These are phyloP conservation scores for Eospalax fontanierii DNA, from an alignment of 2,797 vertebrate genomes.

Conservation along the genomic window DNA sequence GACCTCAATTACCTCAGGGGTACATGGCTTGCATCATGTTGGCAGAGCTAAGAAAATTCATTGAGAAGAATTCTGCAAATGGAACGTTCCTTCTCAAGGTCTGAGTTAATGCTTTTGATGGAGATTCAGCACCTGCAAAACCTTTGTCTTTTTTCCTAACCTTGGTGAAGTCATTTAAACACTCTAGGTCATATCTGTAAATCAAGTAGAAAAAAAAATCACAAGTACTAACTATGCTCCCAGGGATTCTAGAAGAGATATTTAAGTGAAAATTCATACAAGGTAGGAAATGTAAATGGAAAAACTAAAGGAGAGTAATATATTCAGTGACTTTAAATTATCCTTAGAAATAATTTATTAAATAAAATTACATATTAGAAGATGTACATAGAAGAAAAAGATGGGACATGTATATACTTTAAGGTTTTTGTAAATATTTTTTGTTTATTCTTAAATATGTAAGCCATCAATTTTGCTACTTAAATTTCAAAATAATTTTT, in stretches of 20 bases:
- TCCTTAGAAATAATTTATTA: background rate
- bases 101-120: background rate
- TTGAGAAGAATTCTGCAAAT: conserved; percentile 61
- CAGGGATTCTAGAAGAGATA: background rate
- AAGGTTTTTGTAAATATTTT: background rate
- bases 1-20: conserved; percentile 47
- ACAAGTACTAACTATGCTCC: background rate
- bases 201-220: background rate
- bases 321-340: conserved; percentile 14
- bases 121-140: conserved; percentile 37
- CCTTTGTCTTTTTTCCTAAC: conserved; percentile 7
- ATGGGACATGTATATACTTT: background rate
- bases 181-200: conserved; percentile 25
- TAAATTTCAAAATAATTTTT: conserved; percentile 57
- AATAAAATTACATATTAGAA: background rate
- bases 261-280: background rate
- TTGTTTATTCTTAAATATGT: too few species aligned
- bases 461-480: background rate
- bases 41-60: conserved; percentile 59
- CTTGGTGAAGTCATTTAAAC: background rate
- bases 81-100: conserved; percentile 20
- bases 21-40: background rate
- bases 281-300: background rate
- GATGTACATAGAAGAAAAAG: conserved; percentile 12
- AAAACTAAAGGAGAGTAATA: conserved; percentile 1